Base-by-base conservation (phyloP, 1,140 invertebrate species). In the Neodiprion fabricii region DNA sequence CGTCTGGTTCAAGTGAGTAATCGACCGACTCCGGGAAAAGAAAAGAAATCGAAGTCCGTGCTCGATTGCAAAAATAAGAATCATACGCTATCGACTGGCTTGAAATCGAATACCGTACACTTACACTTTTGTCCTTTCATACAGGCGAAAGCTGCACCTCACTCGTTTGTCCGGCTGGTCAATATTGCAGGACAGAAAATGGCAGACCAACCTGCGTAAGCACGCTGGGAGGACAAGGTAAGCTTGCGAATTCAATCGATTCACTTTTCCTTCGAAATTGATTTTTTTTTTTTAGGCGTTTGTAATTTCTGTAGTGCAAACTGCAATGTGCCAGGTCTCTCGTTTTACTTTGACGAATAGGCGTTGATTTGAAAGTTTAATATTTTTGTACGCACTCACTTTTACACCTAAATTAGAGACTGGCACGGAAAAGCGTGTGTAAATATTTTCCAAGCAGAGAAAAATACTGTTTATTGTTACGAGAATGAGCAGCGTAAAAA, bases 161-260 rank as follows among this genome's bases (percentile, higher is more conserved):
- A 9, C 84, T 80, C 68, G 70, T 86, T 7, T 88, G 87, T 69
- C 81, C 81, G 8, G 77, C 72, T 9, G 85, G 86, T 8, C 82
- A 87, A 72, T 86, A 87, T 47, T 88, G 87, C 74, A 85, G 80
- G 74, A 84, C 76, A 0, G 83, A 85, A 50, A 85, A 84, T 73
- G 85, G 85, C n/a, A 72, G 75, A 14, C 84, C 86, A 65, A 84
- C 75, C 49, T 88, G 86, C 48, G 83, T 87, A 65, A 81, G 75
- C 73, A 85, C 83, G 2, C 78, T 79, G 7, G 77, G 82, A 28
- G 79, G 76, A 72, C 80, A 80, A 49, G 85, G 86, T 88, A 73
- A 86, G 85, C 84, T 47, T 69, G 12, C 12, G 17, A 65, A 21
- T 14, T 65, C 61, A 21, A 7, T 17, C 1, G 17, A 5, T 14